These are phyloP conservation scores for Noctua comes DNA, from an alignment of 2,888 invertebrate species.

Conservation along the genomic window DNA sequence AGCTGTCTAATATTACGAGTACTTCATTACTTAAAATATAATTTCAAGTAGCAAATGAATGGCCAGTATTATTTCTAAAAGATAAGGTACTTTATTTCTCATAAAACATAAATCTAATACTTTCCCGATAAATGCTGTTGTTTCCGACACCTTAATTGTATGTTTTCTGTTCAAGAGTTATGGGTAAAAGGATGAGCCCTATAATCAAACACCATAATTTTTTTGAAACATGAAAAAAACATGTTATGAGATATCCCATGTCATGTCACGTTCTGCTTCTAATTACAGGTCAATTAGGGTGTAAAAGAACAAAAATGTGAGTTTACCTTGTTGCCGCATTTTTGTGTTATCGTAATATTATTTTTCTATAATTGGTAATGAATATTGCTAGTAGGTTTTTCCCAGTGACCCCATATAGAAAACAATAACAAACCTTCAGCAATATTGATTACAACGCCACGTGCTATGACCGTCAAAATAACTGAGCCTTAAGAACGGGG, in stretches of 20 bases:
- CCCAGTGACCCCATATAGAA: background rate
- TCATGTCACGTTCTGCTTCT: conserved; percentile 19
- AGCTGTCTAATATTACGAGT: too few species aligned
- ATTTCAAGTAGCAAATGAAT: background rate
- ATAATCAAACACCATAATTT: conserved; percentile 22
- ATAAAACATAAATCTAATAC: background rate
- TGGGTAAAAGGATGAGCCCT: background rate
- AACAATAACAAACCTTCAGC: background rate
- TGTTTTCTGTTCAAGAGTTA: conserved; percentile 11
- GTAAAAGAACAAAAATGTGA: background rate
- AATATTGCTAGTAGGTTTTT: background rate
- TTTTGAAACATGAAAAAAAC: conserved; percentile 13
- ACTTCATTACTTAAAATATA: too few species aligned
- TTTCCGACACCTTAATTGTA: conserved; percentile 19
- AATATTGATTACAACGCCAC: background rate
- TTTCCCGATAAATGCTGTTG: conserved; percentile 23
- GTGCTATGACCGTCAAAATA: background rate
- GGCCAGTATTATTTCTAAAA: background rate
- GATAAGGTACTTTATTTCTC: background rate
- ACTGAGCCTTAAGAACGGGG: background rate
- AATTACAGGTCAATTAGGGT: conserved; percentile 2
- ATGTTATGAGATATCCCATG: background rate
- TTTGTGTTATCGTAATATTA: background rate
- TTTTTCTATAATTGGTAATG: conserved; percentile 27
- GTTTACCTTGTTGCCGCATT: background rate